Percentiles rank a stretch among this genome's conserved stretches.
phyloP scores from a whole-genome alignment of 2,113 vertebrate genomes.

The Paratilapia polleni region DNA sequence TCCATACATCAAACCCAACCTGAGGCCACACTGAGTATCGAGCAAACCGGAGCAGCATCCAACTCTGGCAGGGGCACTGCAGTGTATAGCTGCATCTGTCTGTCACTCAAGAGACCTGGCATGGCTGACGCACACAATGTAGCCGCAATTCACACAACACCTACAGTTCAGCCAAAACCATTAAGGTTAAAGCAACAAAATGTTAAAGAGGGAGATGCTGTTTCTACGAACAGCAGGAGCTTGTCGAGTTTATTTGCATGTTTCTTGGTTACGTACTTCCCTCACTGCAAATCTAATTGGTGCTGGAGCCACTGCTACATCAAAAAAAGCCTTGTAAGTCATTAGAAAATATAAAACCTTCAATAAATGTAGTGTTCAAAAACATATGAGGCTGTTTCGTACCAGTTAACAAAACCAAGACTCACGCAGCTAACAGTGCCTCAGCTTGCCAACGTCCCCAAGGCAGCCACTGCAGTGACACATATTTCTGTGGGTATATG shows the following conservation, averaged over 20 bases:
- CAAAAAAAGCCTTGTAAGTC: slow-evolving; percentile 24
- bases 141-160: slow-evolving; percentile 55
- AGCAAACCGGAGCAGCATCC: background rate
- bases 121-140: background rate
- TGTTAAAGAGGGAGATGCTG: slow-evolving; percentile 15
- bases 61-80: background rate
- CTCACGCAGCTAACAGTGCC: background rate
- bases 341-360: slow-evolving; percentile 42
- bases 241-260: slow-evolving; percentile 30
- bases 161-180: slow-evolving; percentile 43
- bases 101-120: slow-evolving; percentile 34
- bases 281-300: slow-evolving; percentile 48
- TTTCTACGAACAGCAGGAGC: slow-evolving; percentile 24
- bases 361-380: slow-evolving; percentile 47
- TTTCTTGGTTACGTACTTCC: slow-evolving; percentile 36
- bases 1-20: slow-evolving; percentile 40
- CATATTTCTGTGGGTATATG: background rate
- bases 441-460: background rate
- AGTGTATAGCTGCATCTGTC: background rate
- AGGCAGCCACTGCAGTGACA: background rate
- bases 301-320: slow-evolving; percentile 42
- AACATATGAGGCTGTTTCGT: slow-evolving; percentile 31
- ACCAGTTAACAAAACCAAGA: slow-evolving; percentile 41
- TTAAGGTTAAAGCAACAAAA: slow-evolving; percentile 48
- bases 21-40: slow-evolving; percentile 4